phyloP scores from a whole-genome alignment of 2,797 vertebrate genomes.

The Paguma larvata region DNA sequence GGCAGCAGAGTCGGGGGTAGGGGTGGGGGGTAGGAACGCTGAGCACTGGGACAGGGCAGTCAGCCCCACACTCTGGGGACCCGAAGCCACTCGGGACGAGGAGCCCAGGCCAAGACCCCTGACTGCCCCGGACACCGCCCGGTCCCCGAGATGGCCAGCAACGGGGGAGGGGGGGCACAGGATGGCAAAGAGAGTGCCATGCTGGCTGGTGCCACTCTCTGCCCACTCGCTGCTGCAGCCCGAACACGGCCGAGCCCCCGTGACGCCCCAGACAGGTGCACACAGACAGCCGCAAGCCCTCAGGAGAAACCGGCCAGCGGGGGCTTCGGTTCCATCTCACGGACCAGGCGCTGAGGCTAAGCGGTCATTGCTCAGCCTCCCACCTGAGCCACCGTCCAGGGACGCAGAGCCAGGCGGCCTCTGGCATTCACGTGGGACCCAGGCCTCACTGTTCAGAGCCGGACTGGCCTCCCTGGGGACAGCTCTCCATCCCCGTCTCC shows the following conservation, averaged over 20 bases:
- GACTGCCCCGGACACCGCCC: background rate
- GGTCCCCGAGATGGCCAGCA: rapidly evolving
- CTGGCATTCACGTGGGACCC: background rate
- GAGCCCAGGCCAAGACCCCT: background rate
- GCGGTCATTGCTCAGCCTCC: background rate
- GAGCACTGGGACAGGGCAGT: background rate
- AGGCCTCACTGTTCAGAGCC: background rate
- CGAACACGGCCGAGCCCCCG: background rate
- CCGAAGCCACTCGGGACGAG: too few species aligned
- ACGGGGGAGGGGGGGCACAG: too few species aligned
- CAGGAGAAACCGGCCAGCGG: background rate
- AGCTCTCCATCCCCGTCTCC: too few species aligned
- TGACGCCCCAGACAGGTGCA: background rate
- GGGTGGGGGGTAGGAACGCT: background rate
- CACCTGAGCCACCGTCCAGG: background rate
- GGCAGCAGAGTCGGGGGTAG: too few species aligned
- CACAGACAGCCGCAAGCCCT: background rate
- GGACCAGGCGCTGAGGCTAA: background rate
- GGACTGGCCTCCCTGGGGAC: background rate
- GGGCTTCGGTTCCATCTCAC: background rate
- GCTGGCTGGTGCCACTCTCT: background rate
- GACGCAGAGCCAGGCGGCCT: background rate
- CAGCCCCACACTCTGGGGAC: too few species aligned
- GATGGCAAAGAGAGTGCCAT: background rate
- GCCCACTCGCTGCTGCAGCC: background rate